Conservation (phyloP, 2,888 invertebrate species). For the Drosophila kuntzei region DNA sequence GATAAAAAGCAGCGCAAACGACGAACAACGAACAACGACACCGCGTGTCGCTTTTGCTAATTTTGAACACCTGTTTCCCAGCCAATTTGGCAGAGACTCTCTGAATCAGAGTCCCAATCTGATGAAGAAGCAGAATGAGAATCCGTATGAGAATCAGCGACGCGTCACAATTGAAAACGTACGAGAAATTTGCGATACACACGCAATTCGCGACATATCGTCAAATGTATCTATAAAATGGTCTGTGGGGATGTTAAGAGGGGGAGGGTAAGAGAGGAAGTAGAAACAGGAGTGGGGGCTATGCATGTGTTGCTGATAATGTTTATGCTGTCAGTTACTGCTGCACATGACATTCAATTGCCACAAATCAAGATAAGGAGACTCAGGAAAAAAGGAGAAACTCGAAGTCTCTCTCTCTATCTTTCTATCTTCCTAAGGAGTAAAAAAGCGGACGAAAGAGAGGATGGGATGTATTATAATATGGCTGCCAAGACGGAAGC, state of each 20-base stretch:
- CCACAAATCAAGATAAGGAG: constrained; percentile 76
- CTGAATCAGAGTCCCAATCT: constrained; percentile 12
- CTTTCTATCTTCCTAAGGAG: constrained; percentile 13
- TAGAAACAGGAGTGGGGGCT: constrained; percentile 9
- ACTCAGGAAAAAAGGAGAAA: constrained; percentile 29
- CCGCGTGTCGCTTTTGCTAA: constrained; percentile 44
- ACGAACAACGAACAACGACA: constrained; percentile 3
- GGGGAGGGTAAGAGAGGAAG: neutral
- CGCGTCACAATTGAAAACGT: constrained; percentile 58
- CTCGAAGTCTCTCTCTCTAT: constrained; percentile 10
- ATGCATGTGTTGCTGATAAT: constrained; percentile 71
- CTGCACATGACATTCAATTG: constrained; percentile 77
- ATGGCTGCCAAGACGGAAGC: constrained; percentile 55
- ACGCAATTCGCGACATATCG: constrained; percentile 65
- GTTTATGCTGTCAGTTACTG: constrained; percentile 69
- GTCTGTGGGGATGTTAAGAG: neutral
- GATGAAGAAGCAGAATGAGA: constrained; percentile 15
- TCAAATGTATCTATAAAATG: constrained; percentile 59
- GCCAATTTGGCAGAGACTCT: constrained; percentile 31
- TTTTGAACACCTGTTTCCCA: constrained; percentile 60
- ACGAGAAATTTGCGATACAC: constrained; percentile 46
- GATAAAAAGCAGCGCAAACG: constrained; percentile 23
- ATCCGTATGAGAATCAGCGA: constrained; percentile 28
- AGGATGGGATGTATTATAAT: constrained; percentile 40
- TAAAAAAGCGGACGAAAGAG: constrained; percentile 10